phyloP scores from a whole-genome alignment of 2,797 vertebrate species.

The Varecia variegata region DNA sequence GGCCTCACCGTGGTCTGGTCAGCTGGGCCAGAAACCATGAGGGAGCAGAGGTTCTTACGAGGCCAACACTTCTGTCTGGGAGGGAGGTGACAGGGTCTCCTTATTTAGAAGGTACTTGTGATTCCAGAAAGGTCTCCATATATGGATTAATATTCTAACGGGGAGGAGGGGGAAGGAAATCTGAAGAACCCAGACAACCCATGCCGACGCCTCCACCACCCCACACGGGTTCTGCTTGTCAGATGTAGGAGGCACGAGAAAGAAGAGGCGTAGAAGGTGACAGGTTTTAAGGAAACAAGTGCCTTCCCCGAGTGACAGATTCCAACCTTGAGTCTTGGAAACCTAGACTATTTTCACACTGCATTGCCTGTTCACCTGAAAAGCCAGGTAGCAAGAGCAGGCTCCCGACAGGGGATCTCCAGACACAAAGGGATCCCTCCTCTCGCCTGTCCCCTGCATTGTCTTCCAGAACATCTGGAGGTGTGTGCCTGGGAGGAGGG shows the following conservation, averaged over 20 bases:
- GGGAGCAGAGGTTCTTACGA: not conserved
- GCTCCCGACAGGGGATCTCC: not conserved
- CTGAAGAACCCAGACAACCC: not conserved
- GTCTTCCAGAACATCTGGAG: slow-evolving; percentile 27
- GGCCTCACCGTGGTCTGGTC: not conserved
- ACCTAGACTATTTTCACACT: not conserved
- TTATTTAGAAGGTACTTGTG: not conserved
- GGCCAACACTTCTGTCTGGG: not conserved
- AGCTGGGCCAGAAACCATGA: not conserved
- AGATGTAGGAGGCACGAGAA: not conserved
- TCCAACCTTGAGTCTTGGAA: not conserved
- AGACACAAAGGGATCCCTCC: not conserved
- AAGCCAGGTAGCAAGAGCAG: not conserved
- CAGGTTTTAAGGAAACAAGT: not conserved
- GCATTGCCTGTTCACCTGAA: not conserved
- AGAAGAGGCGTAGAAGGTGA: not conserved
- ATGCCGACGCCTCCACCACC: not conserved
- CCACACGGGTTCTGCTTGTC: not conserved
- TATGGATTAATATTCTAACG: not conserved
- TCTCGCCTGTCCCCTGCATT: not conserved
- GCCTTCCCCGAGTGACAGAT: not conserved
- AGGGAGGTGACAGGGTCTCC: not conserved
- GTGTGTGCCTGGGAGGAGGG: not conserved
- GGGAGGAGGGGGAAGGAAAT: not conserved
- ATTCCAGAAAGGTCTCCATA: not conserved